Evolutionary conservation across 2,113 vertebrate genomes (phyloP), one percentile per base, ranked within the genome.

Genomic region (Sander lucioperca): DNA sequence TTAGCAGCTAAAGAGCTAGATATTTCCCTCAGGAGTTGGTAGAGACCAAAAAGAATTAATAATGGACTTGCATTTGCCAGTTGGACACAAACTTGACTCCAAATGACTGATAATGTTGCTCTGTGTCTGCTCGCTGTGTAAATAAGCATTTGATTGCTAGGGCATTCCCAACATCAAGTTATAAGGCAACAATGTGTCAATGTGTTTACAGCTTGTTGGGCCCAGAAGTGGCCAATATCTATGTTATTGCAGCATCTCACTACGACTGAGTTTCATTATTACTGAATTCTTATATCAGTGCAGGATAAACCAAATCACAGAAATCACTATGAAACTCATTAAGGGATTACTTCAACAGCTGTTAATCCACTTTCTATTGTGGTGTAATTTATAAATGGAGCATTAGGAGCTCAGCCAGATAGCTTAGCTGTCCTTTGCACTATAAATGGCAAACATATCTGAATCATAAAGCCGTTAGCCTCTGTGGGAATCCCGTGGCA

Each of bases 321-420:
- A 80, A 74, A 67, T 62, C 43, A 77, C 62, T 54, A 81, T 4
- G 13, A 82, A 70, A 87, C 75, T 83, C 61, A 87, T 90, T 83
- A 88, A 77, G 43, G 70, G 86, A 91, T 92, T 84, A 91, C 58
- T 82, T 65, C 69, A 25, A 48, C 79, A 80, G 79, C 62, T 70
- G 85, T 74, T 87, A 92, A 92, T 87, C 91, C 85, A 83, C 77
- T 89, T 87, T 80, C 79, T 77, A 58, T 91, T 91, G 83, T 90
- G 61, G 48, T 57, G 70, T 86, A 65, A 86, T 92, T 88, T 81
- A 45, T 56, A 85, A 92, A 91, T 88, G 82, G 79, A 84, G 75
- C 66, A 86, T 84, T 82, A 84, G 39, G 39, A 78, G 77, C 68
- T 90, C 63, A 88, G 68, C 84, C 83, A 86, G 54, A 86, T 74